A percentile compares a stretch with the other conserved stretches of the same genome.
Conservation (phyloP, 2,888 invertebrate species). For the Choristoneura rosaceana region DNA sequence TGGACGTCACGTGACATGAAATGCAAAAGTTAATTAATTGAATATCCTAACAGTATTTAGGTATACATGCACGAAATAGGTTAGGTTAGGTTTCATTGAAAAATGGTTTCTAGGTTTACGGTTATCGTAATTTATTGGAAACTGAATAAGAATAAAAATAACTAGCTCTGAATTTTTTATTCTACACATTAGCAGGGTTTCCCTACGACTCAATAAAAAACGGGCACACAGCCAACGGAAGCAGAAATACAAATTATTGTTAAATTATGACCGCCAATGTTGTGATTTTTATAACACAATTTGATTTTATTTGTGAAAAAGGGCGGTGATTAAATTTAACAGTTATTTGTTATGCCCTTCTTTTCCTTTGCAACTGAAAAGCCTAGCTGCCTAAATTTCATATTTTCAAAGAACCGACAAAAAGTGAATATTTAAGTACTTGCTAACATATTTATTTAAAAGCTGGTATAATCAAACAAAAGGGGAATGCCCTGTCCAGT, state of each 20-base stretch:
- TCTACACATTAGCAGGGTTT: conserved; percentile 36
- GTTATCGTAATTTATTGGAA: not conserved
- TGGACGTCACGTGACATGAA: not conserved
- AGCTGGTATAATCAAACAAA: conserved; percentile 40
- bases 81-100: not conserved
- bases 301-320: conserved; percentile 5
- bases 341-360: conserved; percentile 28
- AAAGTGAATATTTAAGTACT: not conserved
- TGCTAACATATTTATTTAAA: not conserved
- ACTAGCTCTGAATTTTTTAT: conserved; percentile 21
- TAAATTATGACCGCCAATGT: conserved; percentile 30
- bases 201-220: conserved; percentile 30
- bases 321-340: conserved; percentile 18
- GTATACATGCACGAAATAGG: not conserved
- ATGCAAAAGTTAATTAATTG: too few species aligned
- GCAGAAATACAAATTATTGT: conserved; percentile 39
- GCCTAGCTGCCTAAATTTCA: too few species aligned
- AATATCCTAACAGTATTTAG: too few species aligned
- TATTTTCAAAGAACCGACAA: too few species aligned
- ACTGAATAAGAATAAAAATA: conserved; percentile 22
- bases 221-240: conserved; percentile 26
- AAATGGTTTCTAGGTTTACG: not conserved
- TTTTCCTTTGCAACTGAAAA: not conserved
- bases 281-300: conserved; percentile 33
- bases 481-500: conserved; percentile 70